Evolutionary conservation across 2,797 vertebrate genomes (phyloP).

Genomic region (Knipowitschia caucasica): DNA sequence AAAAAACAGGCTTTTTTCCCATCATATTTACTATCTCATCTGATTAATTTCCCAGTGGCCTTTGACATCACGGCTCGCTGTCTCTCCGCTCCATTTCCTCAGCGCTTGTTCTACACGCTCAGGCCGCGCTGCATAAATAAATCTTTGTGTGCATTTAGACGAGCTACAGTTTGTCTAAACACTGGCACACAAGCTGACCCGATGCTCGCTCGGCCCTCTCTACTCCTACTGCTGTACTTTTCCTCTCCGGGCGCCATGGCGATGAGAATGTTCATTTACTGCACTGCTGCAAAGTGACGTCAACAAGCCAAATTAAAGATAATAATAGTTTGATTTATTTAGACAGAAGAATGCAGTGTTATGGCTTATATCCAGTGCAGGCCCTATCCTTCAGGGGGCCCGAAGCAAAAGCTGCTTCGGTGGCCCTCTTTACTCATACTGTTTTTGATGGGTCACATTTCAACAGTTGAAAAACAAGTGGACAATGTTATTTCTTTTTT

Average conservation of each 20-base stretch:
- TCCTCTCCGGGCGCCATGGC: constrained; percentile 19
- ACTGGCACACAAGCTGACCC: constrained; percentile 64
- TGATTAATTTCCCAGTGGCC: constrained; percentile 73
- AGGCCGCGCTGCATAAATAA: constrained; percentile 72
- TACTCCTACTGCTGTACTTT: constrained; percentile 51
- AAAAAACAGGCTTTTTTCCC: constrained; percentile 65
- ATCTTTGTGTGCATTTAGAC: constrained; percentile 64
- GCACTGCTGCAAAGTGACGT: background rate
- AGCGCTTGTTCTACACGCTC: constrained; percentile 70
- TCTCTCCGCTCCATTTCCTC: constrained; percentile 1
- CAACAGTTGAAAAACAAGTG: too few relatives aligned
- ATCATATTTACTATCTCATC: constrained; percentile 75
- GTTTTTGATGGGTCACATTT: too few relatives aligned
- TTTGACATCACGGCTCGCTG: constrained; percentile 57
- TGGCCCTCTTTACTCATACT: too few relatives aligned
- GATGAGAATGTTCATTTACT: constrained; percentile 5
- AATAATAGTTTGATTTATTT: background rate
- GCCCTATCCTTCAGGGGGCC: too few relatives aligned
- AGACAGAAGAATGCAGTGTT: background rate
- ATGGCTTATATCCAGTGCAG: too few relatives aligned
- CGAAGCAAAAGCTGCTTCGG: too few relatives aligned
- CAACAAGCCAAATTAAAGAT: background rate
- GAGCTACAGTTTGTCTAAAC: constrained; percentile 68
- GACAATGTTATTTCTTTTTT: too few relatives aligned
- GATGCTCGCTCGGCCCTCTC: constrained; percentile 52